Base-by-base conservation (phyloP, 2,113 vertebrate genomes). In the Podocnemis expansa region DNA sequence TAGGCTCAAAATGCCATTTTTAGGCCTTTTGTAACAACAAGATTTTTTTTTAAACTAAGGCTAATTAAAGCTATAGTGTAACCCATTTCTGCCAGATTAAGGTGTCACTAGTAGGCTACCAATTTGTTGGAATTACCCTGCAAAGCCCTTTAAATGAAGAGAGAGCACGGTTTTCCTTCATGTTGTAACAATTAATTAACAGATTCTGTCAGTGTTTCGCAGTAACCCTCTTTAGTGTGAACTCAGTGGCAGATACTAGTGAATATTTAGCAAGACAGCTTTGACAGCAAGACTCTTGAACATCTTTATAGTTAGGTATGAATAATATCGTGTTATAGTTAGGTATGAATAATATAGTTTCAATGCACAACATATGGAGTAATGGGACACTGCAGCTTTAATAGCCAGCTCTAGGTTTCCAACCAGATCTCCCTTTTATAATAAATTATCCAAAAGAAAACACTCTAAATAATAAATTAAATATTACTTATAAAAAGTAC, bases 391-490 rank as follows among this genome's bases (percentile, higher is more conserved):
- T 96, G 95, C 98, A 98, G 97, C 96, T 97, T 97, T 98, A 97
- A 97, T 90, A 97, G 94, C 96, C 98, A 81, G 96, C 97, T 97
- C 97, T 97, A 98, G 96, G 97, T 97, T 97, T 95, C 96, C 97
- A 97, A 97, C 97, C 97, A 97, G 95, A 96, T 98, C 96, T 98
- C 98, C 98, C 97, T 94, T 93, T 96, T 97, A 96, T 97, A 97
- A 98, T 98, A 98, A 99, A 98, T 99, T 98, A 98, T 97, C 97
- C 98, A 96, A 96, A 98, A 98, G 98, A 98, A 98, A 98, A 95
- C 98, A 98, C 97, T 98, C 97, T 93, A 99, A 98, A 99, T 96
- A 98, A 99, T 99, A 99, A 99, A 99, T 99, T 99, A 99, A 98
- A 98, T 99, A 98, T 98, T 98, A 98, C 98, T 98, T 98, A 98